Evolutionary conservation across 2,888 invertebrate genomes (phyloP).

Genomic region (Drosophila koepferae): DNA sequence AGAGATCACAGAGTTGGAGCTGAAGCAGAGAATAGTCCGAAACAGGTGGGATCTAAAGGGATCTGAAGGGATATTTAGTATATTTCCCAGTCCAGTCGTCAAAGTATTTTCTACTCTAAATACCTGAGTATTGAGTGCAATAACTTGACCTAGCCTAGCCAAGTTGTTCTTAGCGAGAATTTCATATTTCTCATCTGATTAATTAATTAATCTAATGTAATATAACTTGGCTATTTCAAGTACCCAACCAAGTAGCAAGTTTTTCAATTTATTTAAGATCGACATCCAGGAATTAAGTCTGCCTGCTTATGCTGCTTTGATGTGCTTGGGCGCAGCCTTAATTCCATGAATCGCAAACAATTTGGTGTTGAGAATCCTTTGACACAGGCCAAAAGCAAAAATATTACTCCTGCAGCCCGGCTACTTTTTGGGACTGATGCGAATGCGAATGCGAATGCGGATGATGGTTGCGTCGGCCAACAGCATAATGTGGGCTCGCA

Average conservation of each 20-base stretch:
- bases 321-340: conserved; percentile 9
- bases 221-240: neutral
- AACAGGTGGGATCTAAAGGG: no score
- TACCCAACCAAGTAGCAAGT: neutral
- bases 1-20: neutral
- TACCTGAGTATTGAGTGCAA: no score
- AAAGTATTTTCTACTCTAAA: no score
- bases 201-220: neutral
- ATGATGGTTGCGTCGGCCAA: conserved; percentile 29
- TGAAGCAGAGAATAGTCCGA: no score
- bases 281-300: neutral
- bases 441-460: conserved; percentile 2
- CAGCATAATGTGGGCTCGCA: conserved; percentile 35
- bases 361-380: conserved; percentile 14
- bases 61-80: no score
- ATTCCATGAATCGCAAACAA: conserved; percentile 18
- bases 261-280: neutral
- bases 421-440: neutral
- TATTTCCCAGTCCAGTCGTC: no score
- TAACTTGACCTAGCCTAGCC: neutral
- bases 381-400: conserved; percentile 9
- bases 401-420: conserved; percentile 2
- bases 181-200: neutral
- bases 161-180: neutral
- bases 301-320: neutral